Evolutionary conservation across 2,113 vertebrate species (phyloP), one percentile per base, ranked within the genome.

Genomic region (Delphinus delphis): DNA sequence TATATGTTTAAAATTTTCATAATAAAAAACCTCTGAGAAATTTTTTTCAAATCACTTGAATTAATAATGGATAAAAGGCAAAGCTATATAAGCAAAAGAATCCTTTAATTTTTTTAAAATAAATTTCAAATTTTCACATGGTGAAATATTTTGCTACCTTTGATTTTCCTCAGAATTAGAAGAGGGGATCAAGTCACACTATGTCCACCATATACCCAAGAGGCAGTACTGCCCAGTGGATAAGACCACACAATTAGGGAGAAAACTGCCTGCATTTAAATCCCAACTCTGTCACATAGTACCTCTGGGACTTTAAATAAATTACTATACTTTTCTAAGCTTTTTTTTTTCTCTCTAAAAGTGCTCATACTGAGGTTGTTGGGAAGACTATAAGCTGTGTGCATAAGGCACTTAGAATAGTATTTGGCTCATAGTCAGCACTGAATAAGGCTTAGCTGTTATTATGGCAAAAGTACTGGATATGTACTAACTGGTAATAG

Each of bases 281-380:
- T 86, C 1, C 33, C 25, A 68, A 9, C 26, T 93, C 2, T 70
- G 33, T 50, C n/a, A 71, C 26, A n/a, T 93, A 41, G 3, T 73
- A 83, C 4, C 47, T 68, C 15, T 83, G n/a, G 28, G 11, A n/a
- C 60, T 21, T 79, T 83, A 88, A 92, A 50, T 47, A 86, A 65
- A 36, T 79, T 58, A 70, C 20, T 94, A 94, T 90, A 68, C 26
- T 95, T 95, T 95, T 28, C 50, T 83, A 77, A 38, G 47, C 44
- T 96, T 95, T 15, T 55, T 55, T 5, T 94, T 71, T 96, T 76
- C 65, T n/a, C 55, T 90, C 25, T 73, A 63, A 94, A 96, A 79
- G 28, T 85, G 38, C 4, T n/a, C 47, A 79, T 67, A 38, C 65
- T 87, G 60, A 79, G 2, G 18, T 81, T 82, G 13, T 53, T 70